Evolutionary conservation across 2,797 vertebrate genomes (phyloP).

Genomic region (Falco naumanni): DNA sequence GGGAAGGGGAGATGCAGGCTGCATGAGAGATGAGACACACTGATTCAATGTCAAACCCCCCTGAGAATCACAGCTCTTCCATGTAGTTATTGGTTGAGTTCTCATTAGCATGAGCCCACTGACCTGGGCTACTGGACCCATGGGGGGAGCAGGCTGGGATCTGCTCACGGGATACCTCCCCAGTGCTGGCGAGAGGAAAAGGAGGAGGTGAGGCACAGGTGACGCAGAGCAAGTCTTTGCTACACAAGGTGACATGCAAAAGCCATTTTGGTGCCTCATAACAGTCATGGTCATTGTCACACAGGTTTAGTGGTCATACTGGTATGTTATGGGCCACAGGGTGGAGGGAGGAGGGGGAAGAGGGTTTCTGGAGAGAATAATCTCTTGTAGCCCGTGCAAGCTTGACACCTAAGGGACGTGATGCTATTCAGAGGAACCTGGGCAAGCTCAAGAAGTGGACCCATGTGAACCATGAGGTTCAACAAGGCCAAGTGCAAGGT

Average conservation of each 20-base stretch:
- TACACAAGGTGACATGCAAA: background rate
- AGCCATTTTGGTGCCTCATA: background rate
- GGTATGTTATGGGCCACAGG: background rate
- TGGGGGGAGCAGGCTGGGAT: background rate
- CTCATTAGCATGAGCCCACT: background rate
- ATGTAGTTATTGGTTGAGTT: background rate
- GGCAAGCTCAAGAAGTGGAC: background rate
- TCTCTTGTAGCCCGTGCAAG: background rate
- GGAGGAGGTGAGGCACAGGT: background rate
- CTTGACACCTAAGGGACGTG: background rate
- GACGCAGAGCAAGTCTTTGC: background rate
- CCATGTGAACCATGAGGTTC: background rate
- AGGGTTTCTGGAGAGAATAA: background rate
- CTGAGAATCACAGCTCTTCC: background rate
- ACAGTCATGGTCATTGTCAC: background rate
- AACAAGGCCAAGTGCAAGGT: background rate
- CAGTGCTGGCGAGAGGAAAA: background rate
- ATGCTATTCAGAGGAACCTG: background rate
- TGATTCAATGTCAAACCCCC: background rate
- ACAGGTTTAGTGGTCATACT: background rate
- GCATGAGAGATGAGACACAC: background rate
- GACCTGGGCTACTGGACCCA: background rate
- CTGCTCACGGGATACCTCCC: background rate
- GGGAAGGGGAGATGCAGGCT: background rate
- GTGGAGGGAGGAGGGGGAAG: background rate